Evolutionary conservation across 92 coral and sea anemone species (phyloP).

Genomic region (Zoanthus solanderi): DNA sequence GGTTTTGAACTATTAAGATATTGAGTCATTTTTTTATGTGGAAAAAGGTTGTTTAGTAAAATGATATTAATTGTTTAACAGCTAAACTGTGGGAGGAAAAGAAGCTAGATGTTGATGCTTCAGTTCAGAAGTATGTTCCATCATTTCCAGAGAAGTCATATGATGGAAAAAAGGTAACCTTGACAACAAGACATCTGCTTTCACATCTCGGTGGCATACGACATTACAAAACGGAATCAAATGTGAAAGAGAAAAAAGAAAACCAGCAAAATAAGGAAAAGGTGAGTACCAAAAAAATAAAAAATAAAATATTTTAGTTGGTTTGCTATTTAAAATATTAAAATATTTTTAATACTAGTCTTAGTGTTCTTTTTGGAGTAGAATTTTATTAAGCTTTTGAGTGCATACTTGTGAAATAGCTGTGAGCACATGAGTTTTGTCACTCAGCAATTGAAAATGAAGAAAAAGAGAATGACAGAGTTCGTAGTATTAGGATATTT

Average conservation of each 20-base stretch:
- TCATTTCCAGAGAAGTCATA: constrained; percentile 82
- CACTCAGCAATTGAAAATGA: too few relatives aligned
- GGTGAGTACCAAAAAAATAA: background rate
- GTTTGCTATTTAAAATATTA: too few relatives aligned
- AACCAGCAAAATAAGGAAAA: constrained; percentile 25
- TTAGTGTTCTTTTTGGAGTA: too few relatives aligned
- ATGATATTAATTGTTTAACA: constrained; percentile 1
- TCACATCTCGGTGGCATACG: constrained; percentile 96
- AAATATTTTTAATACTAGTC: too few relatives aligned
- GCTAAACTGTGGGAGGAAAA: constrained; percentile 90
- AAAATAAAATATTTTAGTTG: too few relatives aligned
- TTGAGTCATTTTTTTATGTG: background rate
- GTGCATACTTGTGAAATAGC: too few relatives aligned
- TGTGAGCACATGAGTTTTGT: too few relatives aligned
- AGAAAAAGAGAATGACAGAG: too few relatives aligned
- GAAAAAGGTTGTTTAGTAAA: background rate
- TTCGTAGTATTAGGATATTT: too few relatives aligned
- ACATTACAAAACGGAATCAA: constrained; percentile 60
- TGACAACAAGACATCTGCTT: constrained; percentile 90
- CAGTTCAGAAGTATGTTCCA: constrained; percentile 90
- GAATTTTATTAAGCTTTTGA: too few relatives aligned
- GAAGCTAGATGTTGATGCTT: constrained; percentile 89
- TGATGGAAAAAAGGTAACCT: constrained; percentile 70
- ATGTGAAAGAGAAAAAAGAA: constrained; percentile 20
- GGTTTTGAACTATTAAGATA: too few relatives aligned